Conservation (phyloP, 2,113 vertebrate species). For the Tapirus terrestris region DNA sequence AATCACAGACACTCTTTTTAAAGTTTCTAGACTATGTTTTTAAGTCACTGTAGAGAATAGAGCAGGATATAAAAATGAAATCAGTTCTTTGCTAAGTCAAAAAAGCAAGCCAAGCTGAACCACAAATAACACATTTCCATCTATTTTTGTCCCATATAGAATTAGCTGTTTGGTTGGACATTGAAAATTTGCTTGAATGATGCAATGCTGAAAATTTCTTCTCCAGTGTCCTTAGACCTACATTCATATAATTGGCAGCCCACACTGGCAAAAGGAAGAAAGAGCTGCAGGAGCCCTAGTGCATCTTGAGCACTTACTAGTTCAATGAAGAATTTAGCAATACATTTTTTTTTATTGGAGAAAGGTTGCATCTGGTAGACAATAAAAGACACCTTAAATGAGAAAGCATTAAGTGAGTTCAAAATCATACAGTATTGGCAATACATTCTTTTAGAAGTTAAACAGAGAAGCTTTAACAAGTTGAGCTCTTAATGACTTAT, state of each 20-base stretch:
- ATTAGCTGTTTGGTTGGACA: conserved; percentile 52
- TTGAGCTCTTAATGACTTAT: background rate
- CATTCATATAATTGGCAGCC: background rate
- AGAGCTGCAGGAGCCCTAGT: background rate
- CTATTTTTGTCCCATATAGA: conserved; percentile 52
- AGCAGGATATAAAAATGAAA: conserved; percentile 64
- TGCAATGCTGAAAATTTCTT: background rate
- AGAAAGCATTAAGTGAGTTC: background rate
- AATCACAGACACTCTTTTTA: conserved; percentile 52
- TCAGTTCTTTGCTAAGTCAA: conserved; percentile 40
- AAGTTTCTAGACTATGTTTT: conserved; percentile 48
- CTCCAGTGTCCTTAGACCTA: background rate
- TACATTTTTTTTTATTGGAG: background rate
- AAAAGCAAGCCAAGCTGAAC: conserved; percentile 42
- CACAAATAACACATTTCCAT: conserved; percentile 50
- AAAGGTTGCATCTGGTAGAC: background rate
- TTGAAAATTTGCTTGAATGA: conserved; percentile 35
- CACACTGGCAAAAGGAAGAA: background rate
- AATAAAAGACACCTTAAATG: background rate
- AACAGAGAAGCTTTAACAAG: background rate
- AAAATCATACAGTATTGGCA: background rate
- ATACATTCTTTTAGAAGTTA: conserved; percentile 5
- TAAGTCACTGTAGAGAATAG: conserved; percentile 47
- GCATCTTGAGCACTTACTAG: background rate
- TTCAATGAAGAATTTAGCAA: background rate